Evolutionary conservation across 1,140 invertebrate species (phyloP).

Genomic region (Drosophila triauraria): DNA sequence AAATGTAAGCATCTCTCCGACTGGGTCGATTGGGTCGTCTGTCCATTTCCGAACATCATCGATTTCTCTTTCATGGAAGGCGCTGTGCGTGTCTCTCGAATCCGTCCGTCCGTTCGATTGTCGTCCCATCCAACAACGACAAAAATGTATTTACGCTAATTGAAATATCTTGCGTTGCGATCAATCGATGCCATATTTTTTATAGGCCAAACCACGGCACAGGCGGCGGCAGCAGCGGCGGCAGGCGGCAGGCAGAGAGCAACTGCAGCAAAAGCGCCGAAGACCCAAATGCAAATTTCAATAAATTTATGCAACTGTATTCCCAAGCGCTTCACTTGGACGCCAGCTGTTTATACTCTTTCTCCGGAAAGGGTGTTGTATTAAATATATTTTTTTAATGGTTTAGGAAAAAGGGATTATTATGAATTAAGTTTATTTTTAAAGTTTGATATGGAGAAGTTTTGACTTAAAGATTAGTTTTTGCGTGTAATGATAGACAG

Average conservation of each 20-base stretch:
- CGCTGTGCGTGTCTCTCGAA: constrained; percentile 43
- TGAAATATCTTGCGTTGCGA: constrained; percentile 82
- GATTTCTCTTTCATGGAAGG: constrained; percentile 70
- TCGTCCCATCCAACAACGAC: constrained; percentile 62
- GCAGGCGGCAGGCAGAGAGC: constrained; percentile 17
- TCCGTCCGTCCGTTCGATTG: constrained; percentile 29
- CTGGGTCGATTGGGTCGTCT: constrained; percentile 21
- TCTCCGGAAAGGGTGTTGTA: not conserved
- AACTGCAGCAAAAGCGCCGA: constrained; percentile 31
- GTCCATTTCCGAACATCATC: constrained; percentile 59
- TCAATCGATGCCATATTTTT: constrained; percentile 83
- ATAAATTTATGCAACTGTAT: constrained; percentile 81
- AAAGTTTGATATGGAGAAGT: not conserved
- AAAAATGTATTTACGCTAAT: constrained; percentile 84
- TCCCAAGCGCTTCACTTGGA: constrained; percentile 50
- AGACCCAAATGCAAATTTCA: constrained; percentile 79
- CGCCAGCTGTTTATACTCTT: constrained; percentile 23
- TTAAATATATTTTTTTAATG: too few species aligned
- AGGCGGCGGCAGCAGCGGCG: constrained; percentile 25
- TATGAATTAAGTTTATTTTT: not conserved
- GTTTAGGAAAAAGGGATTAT: too few species aligned
- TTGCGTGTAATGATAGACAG: too few species aligned
- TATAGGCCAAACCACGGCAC: constrained; percentile 66
- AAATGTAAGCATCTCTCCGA: constrained; percentile 37
- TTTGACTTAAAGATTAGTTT: too few species aligned